A percentile compares a stretch with the other conserved stretches of the same genome.
These are phyloP conservation scores for Epinephelus moara DNA, from an alignment of 2,113 vertebrate species.

Conservation along the genomic window DNA sequence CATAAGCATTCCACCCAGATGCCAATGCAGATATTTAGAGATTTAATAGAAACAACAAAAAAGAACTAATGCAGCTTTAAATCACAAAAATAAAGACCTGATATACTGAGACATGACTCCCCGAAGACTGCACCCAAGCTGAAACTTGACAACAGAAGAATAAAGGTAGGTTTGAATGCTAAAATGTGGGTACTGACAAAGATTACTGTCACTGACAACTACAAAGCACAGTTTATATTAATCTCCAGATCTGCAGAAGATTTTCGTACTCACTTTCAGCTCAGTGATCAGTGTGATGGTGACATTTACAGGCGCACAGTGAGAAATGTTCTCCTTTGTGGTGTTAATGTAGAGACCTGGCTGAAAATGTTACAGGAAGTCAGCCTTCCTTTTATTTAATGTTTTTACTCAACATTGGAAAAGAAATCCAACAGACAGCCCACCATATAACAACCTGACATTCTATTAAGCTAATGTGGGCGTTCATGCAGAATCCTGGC, in stretches of 20 bases:
- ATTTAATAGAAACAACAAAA: too few relatives aligned
- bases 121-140: background rate
- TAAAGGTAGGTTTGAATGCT: background rate
- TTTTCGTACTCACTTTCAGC: slow-evolving; percentile 9
- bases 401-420: slow-evolving; percentile 24
- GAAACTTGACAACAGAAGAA: background rate
- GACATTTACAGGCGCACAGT: slow-evolving; percentile 36
- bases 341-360: background rate
- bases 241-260: background rate
- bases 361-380: background rate
- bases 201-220: background rate
- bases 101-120: too few relatives aligned
- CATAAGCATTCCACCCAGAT: background rate
- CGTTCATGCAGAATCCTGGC: slow-evolving; percentile 37
- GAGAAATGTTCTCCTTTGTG: slow-evolving; percentile 9
- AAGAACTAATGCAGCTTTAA: background rate
- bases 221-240: slow-evolving; percentile 28
- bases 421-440: slow-evolving; percentile 2
- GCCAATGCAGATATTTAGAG: too few relatives aligned
- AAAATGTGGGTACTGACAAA: background rate
- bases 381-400: background rate
- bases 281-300: slow-evolving; percentile 13
- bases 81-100: too few relatives aligned
- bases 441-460: slow-evolving; percentile 1
- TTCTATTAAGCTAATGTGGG: slow-evolving; percentile 37